Percentiles rank a stretch among this genome's conserved stretches.
Conservation (phyloP, 2,797 vertebrate species). For the Neoniphon sammara region DNA sequence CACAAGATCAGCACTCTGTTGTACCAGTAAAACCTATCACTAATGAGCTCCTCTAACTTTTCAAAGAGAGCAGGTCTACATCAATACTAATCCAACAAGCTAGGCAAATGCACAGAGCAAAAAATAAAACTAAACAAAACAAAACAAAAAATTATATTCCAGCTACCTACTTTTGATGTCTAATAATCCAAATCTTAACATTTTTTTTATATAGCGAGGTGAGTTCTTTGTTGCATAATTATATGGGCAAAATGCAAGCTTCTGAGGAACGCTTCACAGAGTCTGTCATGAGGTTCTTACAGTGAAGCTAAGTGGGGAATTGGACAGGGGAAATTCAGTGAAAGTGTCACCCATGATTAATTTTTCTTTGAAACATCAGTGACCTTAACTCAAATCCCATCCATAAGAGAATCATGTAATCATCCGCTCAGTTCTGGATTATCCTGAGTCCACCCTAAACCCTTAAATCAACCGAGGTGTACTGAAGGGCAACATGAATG, state of each 20-base stretch:
- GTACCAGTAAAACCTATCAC: neutral
- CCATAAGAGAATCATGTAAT: neutral
- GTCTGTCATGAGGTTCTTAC: neutral
- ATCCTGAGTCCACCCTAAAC: neutral
- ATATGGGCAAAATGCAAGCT: neutral
- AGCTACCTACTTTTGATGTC: neutral
- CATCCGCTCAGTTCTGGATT: neutral
- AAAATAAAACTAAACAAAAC: too few relatives aligned
- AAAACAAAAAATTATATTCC: too few relatives aligned
- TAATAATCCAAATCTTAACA: neutral
- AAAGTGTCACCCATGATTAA: neutral
- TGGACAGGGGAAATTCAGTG: neutral
- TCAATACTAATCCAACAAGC: neutral
- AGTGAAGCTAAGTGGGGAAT: neutral
- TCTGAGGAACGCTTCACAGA: neutral
- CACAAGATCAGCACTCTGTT: neutral
- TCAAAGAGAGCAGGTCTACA: neutral
- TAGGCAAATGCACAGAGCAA: neutral
- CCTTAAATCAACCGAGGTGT: neutral
- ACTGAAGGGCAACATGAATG: neutral
- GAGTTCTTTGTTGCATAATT: neutral
- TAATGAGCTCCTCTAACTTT: neutral
- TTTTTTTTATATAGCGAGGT: neutral
- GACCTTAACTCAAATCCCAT: neutral
- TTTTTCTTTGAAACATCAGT: neutral